phyloP scores from a whole-genome alignment of 2,888 invertebrate species.

The Coelinius sp. region DNA sequence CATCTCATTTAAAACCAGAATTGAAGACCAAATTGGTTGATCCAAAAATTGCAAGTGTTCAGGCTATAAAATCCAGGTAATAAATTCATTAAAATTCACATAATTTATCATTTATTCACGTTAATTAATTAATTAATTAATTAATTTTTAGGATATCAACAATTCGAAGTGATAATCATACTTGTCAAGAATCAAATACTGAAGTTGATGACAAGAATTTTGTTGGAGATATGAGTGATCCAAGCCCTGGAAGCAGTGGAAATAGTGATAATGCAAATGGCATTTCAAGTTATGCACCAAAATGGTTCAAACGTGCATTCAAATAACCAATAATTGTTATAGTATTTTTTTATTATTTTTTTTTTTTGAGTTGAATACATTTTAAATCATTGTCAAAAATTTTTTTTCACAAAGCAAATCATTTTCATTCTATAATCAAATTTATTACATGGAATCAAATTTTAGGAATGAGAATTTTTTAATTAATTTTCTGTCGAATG shows the following conservation, averaged over 20 bases:
- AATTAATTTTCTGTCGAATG: background rate
- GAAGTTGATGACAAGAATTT: constrained; percentile 21
- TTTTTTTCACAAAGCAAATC: background rate
- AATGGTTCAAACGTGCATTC: constrained; percentile 56
- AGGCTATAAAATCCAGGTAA: constrained; percentile 80
- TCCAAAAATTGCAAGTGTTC: constrained; percentile 78
- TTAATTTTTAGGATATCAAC: constrained; percentile 49
- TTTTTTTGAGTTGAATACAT: background rate
- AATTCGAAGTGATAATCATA: constrained; percentile 39
- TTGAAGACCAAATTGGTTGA: constrained; percentile 77
- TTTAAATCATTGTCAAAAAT: background rate
- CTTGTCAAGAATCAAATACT: constrained; percentile 30
- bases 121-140: background rate
- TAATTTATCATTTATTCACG: background rate
- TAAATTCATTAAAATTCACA: constrained; percentile 7
- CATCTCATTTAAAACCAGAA: constrained; percentile 75
- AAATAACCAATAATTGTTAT: constrained; percentile 48
- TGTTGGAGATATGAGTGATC: constrained; percentile 23
- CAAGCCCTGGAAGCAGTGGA: constrained; percentile 40
- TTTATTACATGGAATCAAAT: background rate
- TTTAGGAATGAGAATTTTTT: background rate
- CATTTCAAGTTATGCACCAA: constrained; percentile 50
- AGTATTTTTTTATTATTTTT: background rate
- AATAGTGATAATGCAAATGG: constrained; percentile 39
- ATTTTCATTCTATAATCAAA: background rate